These are phyloP conservation scores for Chamaedrilus cognettii DNA, from an alignment of 2,888 invertebrate species.

Conservation along the genomic window DNA sequence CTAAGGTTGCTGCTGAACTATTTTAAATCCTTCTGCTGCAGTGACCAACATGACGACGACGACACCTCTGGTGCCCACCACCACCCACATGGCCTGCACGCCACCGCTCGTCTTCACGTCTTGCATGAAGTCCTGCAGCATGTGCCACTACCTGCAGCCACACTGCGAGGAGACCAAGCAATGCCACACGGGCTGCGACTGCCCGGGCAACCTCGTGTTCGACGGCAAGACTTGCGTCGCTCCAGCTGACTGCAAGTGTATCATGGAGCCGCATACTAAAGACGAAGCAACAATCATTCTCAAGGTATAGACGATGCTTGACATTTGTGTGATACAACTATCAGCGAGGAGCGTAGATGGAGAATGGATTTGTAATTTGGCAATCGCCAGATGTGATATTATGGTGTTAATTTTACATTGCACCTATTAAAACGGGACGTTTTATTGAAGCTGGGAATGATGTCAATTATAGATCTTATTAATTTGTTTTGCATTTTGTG, in stretches of 20 bases:
- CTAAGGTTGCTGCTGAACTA: background rate
- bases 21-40: background rate
- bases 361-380: no score
- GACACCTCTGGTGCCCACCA: slow-evolving; percentile 15
- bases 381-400: no score
- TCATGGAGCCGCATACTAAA: background rate
- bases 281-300: no score
- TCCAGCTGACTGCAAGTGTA: slow-evolving; percentile 17
- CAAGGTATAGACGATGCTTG: no score
- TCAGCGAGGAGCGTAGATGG: no score
- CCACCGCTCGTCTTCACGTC: slow-evolving; percentile 18
- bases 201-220: slow-evolving; percentile 13
- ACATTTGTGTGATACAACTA: no score
- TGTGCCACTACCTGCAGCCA: slow-evolving; percentile 23
- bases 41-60: slow-evolving; percentile 21
- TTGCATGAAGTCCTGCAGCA: slow-evolving; percentile 27
- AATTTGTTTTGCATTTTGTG: no score
- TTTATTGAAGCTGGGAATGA: no score
- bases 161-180: slow-evolving; percentile 4
- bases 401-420: no score
- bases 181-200: slow-evolving; percentile 26
- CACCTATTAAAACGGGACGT: no score
- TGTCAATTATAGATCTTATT: no score
- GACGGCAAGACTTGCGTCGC: slow-evolving; percentile 19
- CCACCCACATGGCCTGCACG: background rate